phyloP scores from a whole-genome alignment of 2,888 invertebrate genomes.

The Dicyrtomina minuta region DNA sequence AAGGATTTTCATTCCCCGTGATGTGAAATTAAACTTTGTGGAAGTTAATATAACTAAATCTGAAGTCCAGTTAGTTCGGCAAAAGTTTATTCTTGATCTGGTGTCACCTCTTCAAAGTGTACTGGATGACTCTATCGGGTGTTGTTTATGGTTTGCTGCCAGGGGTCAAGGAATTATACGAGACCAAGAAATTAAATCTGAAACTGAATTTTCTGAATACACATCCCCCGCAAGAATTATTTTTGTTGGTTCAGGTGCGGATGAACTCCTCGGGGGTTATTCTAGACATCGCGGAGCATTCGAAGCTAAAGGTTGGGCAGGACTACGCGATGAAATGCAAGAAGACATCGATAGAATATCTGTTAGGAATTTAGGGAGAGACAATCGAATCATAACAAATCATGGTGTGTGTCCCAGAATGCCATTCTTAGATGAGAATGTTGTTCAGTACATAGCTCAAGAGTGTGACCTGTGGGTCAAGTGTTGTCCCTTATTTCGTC shows the following conservation, averaged over 20 bases:
- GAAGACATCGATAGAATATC: conserved; percentile 84
- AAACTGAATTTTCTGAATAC: conserved; percentile 55
- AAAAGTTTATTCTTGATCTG: conserved; percentile 68
- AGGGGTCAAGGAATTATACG: conserved; percentile 64
- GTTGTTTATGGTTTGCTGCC: conserved; percentile 96
- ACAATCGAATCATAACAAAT: conserved; percentile 89
- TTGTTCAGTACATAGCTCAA: conserved; percentile 60
- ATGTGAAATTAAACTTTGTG: conserved; percentile 42
- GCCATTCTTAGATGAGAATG: conserved; percentile 64
- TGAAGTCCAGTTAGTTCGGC: conserved; percentile 66
- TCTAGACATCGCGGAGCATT: conserved; percentile 50
- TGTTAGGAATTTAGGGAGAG: conserved; percentile 86
- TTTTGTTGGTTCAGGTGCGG: conserved; percentile 90
- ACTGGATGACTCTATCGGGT: conserved; percentile 93
- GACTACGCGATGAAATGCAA: conserved; percentile 66
- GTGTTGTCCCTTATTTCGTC: conserved; percentile 52
- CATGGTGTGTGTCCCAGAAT: conserved; percentile 81
- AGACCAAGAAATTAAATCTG: conserved; percentile 39
- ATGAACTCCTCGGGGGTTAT: conserved; percentile 70
- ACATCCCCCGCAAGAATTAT: conserved; percentile 63
- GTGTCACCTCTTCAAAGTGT: conserved; percentile 83
- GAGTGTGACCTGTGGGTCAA: conserved; percentile 56
- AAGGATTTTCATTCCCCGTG: conserved; percentile 33
- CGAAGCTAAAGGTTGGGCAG: conserved; percentile 58
- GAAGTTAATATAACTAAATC: conserved; percentile 68